Evolutionary conservation across 2,113 vertebrate species (phyloP), one percentile per base, ranked within the genome.

Genomic region (Crypturellus undulatus): DNA sequence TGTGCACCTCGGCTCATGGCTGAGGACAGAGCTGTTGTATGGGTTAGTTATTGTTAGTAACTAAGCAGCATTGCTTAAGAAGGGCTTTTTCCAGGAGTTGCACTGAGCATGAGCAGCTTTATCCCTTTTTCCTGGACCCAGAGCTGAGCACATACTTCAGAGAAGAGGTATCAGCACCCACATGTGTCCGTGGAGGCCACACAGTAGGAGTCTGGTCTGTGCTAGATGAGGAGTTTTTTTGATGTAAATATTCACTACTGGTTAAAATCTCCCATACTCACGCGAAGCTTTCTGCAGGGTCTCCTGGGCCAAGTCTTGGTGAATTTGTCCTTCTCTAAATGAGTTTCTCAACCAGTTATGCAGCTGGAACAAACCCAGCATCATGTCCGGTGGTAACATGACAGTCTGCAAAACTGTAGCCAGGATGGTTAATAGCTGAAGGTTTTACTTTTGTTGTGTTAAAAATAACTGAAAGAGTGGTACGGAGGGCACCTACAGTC

Each of bases 21-120:
- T 24, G 51, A 67, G 89, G 12, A 69, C 51, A 68, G 19, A 16
- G 67, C 64, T 92, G 75, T 79, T 72, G 63, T 63, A 54, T 68
- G 80, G 79, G 88, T 92, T 97, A 91, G 89, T 96, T 91, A 91
- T 91, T 6, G 0, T 77, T 78, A 80, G 90, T 87, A 90, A 94
- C 91, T 92, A 89, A 81, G 88, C 79, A 86, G 64, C 38, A 56
- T 38, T 9, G 10, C 64, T 80, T 59, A 34, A 32, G 64, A 64
- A 83, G 91, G 87, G 79, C 42, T 28, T 85, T 90, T 83, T 89
- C 71, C 60, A 59, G 36, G 36, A 92, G 67, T 51, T 6, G 3
- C 34, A 36, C 1, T 0, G 52, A 76, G 56, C n/a, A 42, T 73
- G 85, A 77, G 25, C 36, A 83, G 36, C 9, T 38, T 65, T 69